These are phyloP conservation scores for Tokudaia muenninki DNA, from an alignment of 2,797 vertebrate genomes.

Conservation along the genomic window DNA sequence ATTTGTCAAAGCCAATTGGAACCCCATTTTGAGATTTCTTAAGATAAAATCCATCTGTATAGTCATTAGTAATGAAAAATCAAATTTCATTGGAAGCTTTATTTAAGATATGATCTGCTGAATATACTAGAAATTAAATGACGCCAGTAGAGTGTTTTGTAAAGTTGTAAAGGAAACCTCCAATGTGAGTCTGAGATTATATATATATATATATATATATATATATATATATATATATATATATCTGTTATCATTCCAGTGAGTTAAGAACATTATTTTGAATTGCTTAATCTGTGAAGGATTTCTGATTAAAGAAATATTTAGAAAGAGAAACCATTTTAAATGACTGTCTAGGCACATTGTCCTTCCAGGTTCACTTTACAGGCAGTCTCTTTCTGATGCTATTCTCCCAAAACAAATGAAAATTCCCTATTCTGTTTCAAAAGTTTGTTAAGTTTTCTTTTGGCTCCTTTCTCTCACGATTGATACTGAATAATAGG, in stretches of 20 bases:
- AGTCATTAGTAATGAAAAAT: neutral
- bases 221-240: neutral
- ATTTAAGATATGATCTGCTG: conserved; percentile 53
- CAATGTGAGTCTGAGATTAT: conserved; percentile 8
- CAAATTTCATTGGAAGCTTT: conserved; percentile 59
- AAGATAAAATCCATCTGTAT: neutral
- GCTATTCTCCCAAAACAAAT: neutral
- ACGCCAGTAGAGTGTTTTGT: conserved; percentile 43
- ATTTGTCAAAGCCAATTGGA: neutral
- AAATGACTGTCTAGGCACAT: neutral
- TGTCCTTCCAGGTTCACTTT: neutral
- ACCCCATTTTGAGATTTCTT: neutral
- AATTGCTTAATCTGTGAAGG: conserved; percentile 59
- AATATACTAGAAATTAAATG: neutral
- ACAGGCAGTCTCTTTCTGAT: neutral
- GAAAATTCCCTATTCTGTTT: neutral
- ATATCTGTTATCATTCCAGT: conserved; percentile 49
- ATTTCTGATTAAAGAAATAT: conserved; percentile 69
- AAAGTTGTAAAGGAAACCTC: conserved; percentile 65
- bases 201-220: no score
- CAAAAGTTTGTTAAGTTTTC: neutral
- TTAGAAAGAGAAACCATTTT: conserved; percentile 64
- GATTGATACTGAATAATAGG: neutral
- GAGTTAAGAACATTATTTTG: conserved; percentile 50
- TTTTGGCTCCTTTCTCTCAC: neutral